Conservation (phyloP, 2,888 invertebrate genomes). For the Eledona agricola region DNA sequence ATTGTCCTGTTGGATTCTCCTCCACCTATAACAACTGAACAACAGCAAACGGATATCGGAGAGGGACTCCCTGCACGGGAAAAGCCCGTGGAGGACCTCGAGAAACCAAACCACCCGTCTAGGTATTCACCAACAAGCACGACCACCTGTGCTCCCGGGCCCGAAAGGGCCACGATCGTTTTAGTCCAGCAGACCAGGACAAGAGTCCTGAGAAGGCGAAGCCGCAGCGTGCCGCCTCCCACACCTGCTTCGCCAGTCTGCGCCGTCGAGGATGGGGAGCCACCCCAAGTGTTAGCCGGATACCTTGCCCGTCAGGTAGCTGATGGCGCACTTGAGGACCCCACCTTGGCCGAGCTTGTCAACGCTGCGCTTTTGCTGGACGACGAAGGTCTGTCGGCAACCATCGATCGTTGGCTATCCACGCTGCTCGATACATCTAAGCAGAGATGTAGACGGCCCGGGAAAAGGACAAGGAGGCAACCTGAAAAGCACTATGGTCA, state of each 20-base stretch:
- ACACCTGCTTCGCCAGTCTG: not conserved
- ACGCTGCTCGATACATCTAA: no score
- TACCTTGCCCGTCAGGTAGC: no score
- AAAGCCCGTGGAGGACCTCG: no score
- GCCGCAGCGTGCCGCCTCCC: not conserved
- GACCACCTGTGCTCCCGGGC: not conserved
- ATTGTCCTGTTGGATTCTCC: no score
- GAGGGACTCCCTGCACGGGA: no score
- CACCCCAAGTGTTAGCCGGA: not conserved
- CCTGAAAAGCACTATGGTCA: constrained; percentile 5
- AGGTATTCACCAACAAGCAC: not conserved
- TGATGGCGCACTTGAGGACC: not conserved
- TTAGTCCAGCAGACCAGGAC: no score
- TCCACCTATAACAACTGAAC: no score
- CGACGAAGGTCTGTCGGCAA: not conserved
- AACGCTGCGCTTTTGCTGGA: not conserved
- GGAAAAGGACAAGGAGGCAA: not conserved
- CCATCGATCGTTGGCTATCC: not conserved
- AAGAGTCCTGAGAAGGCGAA: no score
- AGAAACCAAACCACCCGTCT: no score
- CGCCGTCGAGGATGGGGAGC: not conserved
- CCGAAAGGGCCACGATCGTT: no score
- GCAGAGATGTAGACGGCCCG: not conserved
- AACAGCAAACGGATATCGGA: no score
- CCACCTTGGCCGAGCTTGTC: not conserved